Base-by-base conservation (phyloP, 2,888 invertebrate genomes). In the Galeopsomyia nigrocyanea region DNA sequence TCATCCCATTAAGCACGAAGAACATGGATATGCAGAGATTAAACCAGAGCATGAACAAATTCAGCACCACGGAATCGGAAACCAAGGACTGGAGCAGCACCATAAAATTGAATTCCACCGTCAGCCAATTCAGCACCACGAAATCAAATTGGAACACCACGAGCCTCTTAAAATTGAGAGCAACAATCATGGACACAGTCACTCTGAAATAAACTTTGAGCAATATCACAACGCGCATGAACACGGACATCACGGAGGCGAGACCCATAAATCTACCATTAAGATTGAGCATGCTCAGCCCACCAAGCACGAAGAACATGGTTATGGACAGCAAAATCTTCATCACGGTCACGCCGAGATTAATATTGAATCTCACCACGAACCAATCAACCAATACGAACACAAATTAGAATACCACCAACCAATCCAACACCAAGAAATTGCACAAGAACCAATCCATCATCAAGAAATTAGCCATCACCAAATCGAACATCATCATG, bases 391-490 rank as follows among this genome's bases (percentile, higher is more conserved):
- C 5, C 56, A 56, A 9, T 14, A 21, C 9, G 0, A 56, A 7
- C 14, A 21, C 22, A 17, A 56, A 13, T 21, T 21, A 14, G 21
- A 55, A n/a, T 16, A 7, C 14, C n/a, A 53, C 14, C 47, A 62
- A 7, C n/a, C 51, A 31, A 14, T 47, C 19, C 7, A 26, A 3
- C n/a, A 26, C 26, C 13, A 55, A 0, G n/a, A 22, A 10, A 10
- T 6, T 26, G 13, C 55, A 7, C 31, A 19, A 14, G 10, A 13
- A 19, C 19, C 53, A 3, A 57, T 22, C 13, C 19, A 65, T 6
- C 16, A 16, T 3, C 22, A 57, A 1, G 7, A 39, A 19, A 51
- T 65, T 13, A 71, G 61, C n/a, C 47, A 39, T 19, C 49, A 65
- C n/a, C n/a, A n/a, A 0, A 17, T 55, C 53, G 13, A 51, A n/a